These are phyloP conservation scores for Lycaon pictus DNA, from an alignment of 2,113 vertebrate genomes.

Conservation along the genomic window DNA sequence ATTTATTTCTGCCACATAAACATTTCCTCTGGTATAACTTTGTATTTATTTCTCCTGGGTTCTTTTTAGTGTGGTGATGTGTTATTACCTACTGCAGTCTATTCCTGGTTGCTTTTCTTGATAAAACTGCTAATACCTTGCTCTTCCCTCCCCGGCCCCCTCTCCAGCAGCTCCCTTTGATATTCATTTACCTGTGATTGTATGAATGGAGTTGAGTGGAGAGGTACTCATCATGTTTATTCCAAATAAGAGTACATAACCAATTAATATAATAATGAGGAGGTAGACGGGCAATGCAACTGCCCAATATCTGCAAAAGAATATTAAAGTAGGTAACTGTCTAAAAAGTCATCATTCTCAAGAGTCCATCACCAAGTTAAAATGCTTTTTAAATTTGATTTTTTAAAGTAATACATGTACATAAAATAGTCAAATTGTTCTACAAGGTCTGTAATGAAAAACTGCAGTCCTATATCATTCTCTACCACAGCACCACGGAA, in stretches of 20 bases:
- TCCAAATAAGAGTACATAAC: slow-evolving; percentile 92
- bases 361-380: not conserved
- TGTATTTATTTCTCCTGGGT: not conserved
- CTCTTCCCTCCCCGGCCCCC: not conserved
- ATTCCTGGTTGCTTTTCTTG: not conserved
- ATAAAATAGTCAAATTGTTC: not conserved
- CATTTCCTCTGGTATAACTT: not conserved
- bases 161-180: not conserved
- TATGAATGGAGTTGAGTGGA: slow-evolving; percentile 93
- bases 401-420: not conserved
- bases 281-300: slow-evolving; percentile 94
- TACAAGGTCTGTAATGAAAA: not conserved
- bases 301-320: slow-evolving; percentile 93
- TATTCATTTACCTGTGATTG: slow-evolving; percentile 92
- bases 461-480: not conserved
- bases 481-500: not conserved
- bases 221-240: slow-evolving; percentile 96
- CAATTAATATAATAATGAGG: slow-evolving; percentile 89
- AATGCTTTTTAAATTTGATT: not conserved
- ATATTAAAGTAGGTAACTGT: not conserved
- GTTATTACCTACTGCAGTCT: not conserved
- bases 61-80: not conserved
- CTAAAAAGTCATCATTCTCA: not conserved
- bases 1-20: not conserved
- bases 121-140: not conserved